Evolutionary conservation across 1,140 invertebrate species (phyloP).

Genomic region (Papilio xuthus): DNA sequence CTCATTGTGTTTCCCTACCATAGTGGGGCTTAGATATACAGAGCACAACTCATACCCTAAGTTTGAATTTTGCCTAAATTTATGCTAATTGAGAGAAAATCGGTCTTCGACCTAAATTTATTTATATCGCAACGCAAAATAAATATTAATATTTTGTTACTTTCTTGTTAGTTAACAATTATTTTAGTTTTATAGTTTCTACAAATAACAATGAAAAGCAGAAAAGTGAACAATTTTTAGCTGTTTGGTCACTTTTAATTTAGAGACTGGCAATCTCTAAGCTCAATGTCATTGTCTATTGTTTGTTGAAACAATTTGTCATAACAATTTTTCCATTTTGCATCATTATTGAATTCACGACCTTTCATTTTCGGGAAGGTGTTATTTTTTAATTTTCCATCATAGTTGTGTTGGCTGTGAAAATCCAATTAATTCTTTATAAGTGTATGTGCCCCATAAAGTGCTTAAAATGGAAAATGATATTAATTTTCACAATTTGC

Average conservation of each 20-base stretch:
- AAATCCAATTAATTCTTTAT: neutral
- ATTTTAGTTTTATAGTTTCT: neutral
- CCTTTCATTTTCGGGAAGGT: neutral
- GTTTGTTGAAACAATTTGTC: neutral
- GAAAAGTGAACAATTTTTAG: neutral
- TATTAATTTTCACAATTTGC: slow-evolving; percentile 34
- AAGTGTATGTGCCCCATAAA: neutral
- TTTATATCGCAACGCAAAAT: neutral
- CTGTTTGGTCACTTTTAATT: neutral
- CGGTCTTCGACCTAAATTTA: neutral
- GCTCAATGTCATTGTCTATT: neutral
- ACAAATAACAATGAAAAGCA: neutral
- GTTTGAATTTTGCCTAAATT: neutral
- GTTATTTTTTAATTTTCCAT: neutral
- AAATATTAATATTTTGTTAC: neutral
- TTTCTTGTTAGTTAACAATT: neutral
- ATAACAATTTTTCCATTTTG: neutral
- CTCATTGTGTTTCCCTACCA: neutral
- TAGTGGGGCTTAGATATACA: neutral
- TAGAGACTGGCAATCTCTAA: neutral
- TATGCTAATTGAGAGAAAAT: neutral
- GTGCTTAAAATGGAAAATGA: slow-evolving; percentile 12
- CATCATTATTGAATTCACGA: neutral
- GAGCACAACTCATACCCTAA: neutral
- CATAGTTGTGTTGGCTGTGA: neutral